Base-by-base conservation (phyloP, 2,888 invertebrate genomes). In the Cheilosia urbana region DNA sequence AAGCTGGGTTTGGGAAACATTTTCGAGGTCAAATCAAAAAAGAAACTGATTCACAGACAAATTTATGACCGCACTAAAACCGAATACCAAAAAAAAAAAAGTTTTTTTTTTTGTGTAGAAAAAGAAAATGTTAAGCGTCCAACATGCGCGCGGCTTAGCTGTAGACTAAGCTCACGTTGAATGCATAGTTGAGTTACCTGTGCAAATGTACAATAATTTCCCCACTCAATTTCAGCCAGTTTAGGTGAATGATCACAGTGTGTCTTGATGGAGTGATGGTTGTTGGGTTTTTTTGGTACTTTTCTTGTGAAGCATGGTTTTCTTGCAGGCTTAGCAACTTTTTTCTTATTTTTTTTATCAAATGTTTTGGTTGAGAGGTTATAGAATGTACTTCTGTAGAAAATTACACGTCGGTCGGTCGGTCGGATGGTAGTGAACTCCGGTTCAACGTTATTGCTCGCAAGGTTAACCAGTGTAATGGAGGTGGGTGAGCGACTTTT, bases 91-190 rank as follows among this genome's bases (percentile, higher is more conserved):
- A 19, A 47, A 19, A 27, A 27, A 5, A 3, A 17, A 40, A 21
- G 1, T 3, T 4, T 65, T 65, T 34, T 63, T 42, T 37, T 11
- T 19, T 13, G 17, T 13, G 2, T 19, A 27, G 17, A 37, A 37
- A 13, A 37, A 37, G 13, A 17, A 47, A 58, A 77, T 40, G 27
- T 45, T 51, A 53, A 19, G 45, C 81, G 81, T 85, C 81, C 68
- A 68, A 77, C 81, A 27, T 60, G 71, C 68, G 68, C 81, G 76
- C 72, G 72, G 63, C 72, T 81, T 81, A 62, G 65, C 76, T 81
- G 60, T 77, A 76, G 71, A 85, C 85, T 85, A 85, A 85, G 85
- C 76, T 68, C 51, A 58, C 49, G 34, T 72, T 81, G 49, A 49
- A 69, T 85, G 65, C 58, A 57, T 55, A n/a, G 62, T 30, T 5